phyloP scores from a whole-genome alignment of 2,797 vertebrate species.

The Emys orbicularis region DNA sequence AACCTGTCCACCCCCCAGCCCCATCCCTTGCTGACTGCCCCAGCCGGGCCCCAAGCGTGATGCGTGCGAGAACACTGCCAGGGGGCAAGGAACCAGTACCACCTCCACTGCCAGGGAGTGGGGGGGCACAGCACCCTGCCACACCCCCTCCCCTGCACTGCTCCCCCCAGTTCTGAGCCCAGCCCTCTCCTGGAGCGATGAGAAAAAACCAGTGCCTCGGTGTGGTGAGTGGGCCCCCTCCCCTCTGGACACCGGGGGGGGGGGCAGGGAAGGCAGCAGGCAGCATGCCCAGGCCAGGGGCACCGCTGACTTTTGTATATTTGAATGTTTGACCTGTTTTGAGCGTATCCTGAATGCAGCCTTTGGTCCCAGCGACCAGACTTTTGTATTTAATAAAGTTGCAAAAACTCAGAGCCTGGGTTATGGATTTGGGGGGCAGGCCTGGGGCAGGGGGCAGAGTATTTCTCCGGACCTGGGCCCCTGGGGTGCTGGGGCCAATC shows the following conservation, averaged over 20 bases:
- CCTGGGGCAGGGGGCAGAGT: no score
- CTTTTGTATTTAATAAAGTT: constrained; percentile 82
- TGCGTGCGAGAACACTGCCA: not conserved
- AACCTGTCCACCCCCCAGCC: no score
- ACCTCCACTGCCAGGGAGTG: no score
- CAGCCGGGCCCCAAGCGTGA: no score
- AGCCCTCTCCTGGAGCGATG: rapidly evolving
- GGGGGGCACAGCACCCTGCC: not conserved
- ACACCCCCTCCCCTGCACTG: no score
- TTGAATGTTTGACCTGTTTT: constrained; percentile 81
- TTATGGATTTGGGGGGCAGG: rapidly evolving
- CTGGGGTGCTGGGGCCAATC: no score
- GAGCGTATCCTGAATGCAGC: constrained; percentile 77
- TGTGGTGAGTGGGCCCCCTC: not conserved
- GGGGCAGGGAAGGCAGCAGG: not conserved
- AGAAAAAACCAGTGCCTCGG: rapidly evolving
- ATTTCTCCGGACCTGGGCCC: no score
- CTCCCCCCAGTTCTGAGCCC: constrained; percentile 76
- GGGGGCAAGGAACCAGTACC: no score
- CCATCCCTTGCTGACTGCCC: no score
- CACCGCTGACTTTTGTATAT: constrained; percentile 76
- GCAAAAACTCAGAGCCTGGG: constrained; percentile 48
- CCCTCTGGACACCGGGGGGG: not conserved
- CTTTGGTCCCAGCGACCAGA: constrained; percentile 67
- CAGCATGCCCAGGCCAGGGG: constrained; percentile 25